A percentile compares a stretch with the other conserved stretches of the same genome.
These are phyloP conservation scores for Acanthochromis polyacanthus DNA, from an alignment of 2,113 vertebrate genomes.

Conservation along the genomic window DNA sequence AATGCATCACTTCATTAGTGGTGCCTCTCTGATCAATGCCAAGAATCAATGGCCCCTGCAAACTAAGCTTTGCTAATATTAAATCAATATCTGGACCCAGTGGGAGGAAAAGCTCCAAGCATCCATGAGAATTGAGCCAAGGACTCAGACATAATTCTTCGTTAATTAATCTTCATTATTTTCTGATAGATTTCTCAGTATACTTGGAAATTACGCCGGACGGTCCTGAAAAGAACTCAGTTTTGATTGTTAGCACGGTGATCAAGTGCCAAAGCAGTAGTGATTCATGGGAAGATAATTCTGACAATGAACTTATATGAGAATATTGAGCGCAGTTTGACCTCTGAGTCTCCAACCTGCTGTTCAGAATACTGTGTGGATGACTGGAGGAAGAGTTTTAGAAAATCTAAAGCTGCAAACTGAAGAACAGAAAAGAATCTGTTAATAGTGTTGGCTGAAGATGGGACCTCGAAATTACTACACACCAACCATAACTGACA, in stretches of 20 bases:
- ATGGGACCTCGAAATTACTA: too few relatives aligned
- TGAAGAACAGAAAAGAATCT: too few relatives aligned
- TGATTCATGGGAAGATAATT: constrained; percentile 9
- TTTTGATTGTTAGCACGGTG: neutral
- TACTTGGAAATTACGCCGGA: neutral
- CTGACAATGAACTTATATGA: neutral
- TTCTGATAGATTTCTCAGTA: constrained; percentile 9
- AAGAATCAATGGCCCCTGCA: constrained; percentile 3
- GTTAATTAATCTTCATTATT: constrained; percentile 37
- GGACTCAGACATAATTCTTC: constrained; percentile 1
- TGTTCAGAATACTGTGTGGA: too few relatives aligned
- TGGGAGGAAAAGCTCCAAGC: neutral
- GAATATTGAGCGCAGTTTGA: neutral
- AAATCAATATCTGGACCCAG: neutral
- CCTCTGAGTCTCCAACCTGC: neutral
- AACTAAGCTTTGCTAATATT: constrained; percentile 9
- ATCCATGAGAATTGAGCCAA: neutral
- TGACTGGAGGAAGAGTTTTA: too few relatives aligned
- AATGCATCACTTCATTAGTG: neutral
- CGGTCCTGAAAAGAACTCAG: neutral
- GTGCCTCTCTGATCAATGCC: constrained; percentile 5
- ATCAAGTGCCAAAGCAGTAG: neutral
- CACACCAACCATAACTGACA: too few relatives aligned
- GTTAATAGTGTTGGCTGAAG: too few relatives aligned
- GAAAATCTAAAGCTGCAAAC: too few relatives aligned